phyloP scores from a whole-genome alignment of 1,140 invertebrate genomes.

The Sycophaga agraensis region DNA sequence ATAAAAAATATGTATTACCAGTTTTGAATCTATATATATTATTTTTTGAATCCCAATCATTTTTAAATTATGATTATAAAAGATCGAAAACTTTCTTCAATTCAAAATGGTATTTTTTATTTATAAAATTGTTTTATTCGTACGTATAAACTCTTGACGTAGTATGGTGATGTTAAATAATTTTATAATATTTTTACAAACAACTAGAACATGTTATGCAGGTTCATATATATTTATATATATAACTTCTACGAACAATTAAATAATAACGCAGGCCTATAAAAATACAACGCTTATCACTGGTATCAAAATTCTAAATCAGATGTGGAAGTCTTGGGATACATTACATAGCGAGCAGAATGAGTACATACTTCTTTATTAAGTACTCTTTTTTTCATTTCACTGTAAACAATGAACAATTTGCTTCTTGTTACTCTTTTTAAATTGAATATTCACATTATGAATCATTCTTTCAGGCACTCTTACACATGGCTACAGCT shows the following conservation, averaged over 20 bases:
- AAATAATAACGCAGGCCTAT: slow-evolving; percentile 50
- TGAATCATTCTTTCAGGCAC: slow-evolving; percentile 54
- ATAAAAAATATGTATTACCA: slow-evolving; percentile 26
- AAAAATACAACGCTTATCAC: slow-evolving; percentile 51
- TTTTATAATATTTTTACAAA: slow-evolving; percentile 31
- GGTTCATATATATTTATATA: slow-evolving; percentile 35
- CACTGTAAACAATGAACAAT: slow-evolving; percentile 31
- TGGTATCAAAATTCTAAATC: slow-evolving; percentile 47
- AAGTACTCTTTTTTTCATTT: slow-evolving; percentile 27
- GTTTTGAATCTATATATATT: neutral
- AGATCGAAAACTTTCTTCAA: neutral
- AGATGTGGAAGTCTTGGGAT: slow-evolving; percentile 35
- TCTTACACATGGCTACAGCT: slow-evolving; percentile 50
- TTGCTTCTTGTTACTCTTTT: slow-evolving; percentile 28
- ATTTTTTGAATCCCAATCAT: neutral
- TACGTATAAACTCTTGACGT: slow-evolving; percentile 21
- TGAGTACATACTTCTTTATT: slow-evolving; percentile 33
- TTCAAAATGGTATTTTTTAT: neutral
- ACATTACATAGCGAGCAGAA: slow-evolving; percentile 35
- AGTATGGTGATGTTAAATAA: slow-evolving; percentile 13
- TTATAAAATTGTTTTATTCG: slow-evolving; percentile 8
- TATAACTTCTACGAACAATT: slow-evolving; percentile 44
- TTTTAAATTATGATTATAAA: neutral
- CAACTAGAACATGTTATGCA: slow-evolving; percentile 45
- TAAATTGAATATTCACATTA: slow-evolving; percentile 32